Conservation (phyloP, 2,113 vertebrate genomes). For the Spea bombifrons region DNA sequence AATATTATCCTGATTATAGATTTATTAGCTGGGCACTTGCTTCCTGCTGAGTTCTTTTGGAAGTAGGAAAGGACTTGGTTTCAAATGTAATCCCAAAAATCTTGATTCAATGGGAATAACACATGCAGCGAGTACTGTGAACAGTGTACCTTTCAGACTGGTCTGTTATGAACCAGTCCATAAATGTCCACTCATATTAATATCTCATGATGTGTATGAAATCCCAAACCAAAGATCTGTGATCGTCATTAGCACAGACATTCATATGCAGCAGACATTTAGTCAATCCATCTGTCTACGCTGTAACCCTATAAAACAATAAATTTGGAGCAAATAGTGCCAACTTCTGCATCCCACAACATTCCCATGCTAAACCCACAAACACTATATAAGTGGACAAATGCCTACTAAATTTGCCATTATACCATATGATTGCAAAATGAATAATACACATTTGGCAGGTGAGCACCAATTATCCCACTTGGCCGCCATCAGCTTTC, state of each 20-base stretch:
- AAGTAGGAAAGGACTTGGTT: too few relatives aligned
- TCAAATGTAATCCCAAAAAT: too few relatives aligned
- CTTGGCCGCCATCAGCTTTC: background rate
- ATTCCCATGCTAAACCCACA: slow-evolving; percentile 15
- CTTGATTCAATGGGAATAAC: background rate
- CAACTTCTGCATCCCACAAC: slow-evolving; percentile 8
- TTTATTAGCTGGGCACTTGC: too few relatives aligned
- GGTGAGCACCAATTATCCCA: background rate
- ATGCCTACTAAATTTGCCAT: background rate
- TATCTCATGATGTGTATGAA: background rate
- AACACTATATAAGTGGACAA: background rate
- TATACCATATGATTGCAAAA: background rate
- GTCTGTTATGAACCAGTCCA: slow-evolving; percentile 2
- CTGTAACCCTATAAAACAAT: slow-evolving; percentile 32
- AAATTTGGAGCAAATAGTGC: background rate
- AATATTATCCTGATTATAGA: too few relatives aligned
- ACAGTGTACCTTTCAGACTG: background rate
- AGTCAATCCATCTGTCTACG: slow-evolving; percentile 29
- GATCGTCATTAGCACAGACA: slow-evolving; percentile 23
- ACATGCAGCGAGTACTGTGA: background rate
- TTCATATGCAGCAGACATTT: slow-evolving; percentile 27
- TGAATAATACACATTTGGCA: background rate
- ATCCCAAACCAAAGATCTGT: slow-evolving; percentile 20
- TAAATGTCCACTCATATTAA: background rate
- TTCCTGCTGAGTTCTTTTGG: too few relatives aligned